A percentile compares a stretch with the other conserved stretches of the same genome.
These are phyloP conservation scores for Intellagama lesueurii DNA, from an alignment of 2,797 vertebrate species.

Conservation along the genomic window DNA sequence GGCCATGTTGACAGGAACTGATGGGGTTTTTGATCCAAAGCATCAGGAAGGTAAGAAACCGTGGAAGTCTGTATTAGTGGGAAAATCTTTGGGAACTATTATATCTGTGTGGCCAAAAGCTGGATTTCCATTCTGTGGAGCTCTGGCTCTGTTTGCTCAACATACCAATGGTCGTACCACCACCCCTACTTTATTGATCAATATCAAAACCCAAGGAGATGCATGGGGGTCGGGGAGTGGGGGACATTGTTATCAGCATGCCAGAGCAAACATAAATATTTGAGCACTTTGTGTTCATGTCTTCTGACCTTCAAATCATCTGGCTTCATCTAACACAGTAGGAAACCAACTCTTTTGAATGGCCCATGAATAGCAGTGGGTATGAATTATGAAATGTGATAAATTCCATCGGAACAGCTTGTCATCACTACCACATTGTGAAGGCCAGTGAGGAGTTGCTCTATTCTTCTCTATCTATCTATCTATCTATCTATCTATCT, in stretches of 20 bases:
- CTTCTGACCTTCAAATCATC: background rate
- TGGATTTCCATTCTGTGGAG: background rate
- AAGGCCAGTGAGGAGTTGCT: background rate
- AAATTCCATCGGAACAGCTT: background rate
- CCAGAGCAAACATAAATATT: background rate
- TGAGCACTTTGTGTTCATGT: accelerated
- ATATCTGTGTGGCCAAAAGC: background rate
- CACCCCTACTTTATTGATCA: background rate
- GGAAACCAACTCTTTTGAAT: constrained; percentile 42
- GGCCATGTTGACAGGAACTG: background rate
- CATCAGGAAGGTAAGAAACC: background rate
- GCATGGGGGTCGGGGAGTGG: no score
- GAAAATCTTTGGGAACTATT: background rate
- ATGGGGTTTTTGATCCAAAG: background rate
- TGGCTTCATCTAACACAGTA: constrained; percentile 13
- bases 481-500: no score
- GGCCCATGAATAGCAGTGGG: background rate
- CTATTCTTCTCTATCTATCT: background rate
- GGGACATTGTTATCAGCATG: background rate
- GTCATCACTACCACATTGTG: background rate
- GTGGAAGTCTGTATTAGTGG: background rate
- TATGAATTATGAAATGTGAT: background rate
- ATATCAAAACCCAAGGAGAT: background rate
- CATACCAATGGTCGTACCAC: no score
- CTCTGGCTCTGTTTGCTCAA: background rate